Conservation (phyloP, 2,797 vertebrate species). For the Hemibagrus guttatus region DNA sequence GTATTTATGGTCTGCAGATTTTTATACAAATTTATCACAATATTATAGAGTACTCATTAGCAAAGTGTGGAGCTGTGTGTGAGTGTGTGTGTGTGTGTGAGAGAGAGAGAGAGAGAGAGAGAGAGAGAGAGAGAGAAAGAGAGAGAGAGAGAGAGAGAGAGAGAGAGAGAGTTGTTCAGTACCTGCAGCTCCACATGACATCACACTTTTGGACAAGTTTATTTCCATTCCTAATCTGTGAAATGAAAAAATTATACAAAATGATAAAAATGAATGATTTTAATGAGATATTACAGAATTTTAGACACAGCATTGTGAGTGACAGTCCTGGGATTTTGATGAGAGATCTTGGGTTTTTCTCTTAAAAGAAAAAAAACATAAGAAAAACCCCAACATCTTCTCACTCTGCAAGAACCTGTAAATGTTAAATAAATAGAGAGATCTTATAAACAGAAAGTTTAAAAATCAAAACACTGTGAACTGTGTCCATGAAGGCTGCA, state of each 20-base stretch:
- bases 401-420: background rate
- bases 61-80: background rate
- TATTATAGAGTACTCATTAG: background rate
- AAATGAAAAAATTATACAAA: constrained; percentile 45
- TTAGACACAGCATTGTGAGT: background rate
- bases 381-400: no score
- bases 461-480: constrained; percentile 27
- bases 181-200: constrained; percentile 71
- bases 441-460: background rate
- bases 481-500: constrained; percentile 52
- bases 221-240: constrained; percentile 77
- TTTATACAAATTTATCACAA: background rate
- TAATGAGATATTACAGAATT: background rate
- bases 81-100: background rate
- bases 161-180: constrained; percentile 35
- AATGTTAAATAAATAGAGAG: background rate
- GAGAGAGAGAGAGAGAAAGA: background rate
- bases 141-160: background rate
- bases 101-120: background rate
- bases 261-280: no score
- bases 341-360: background rate
- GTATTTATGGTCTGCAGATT: background rate
- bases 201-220: constrained; percentile 73
- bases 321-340: no score
- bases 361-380: background rate